Evolutionary conservation across 2,888 invertebrate species (phyloP).

Genomic region (Lithophane socia): DNA sequence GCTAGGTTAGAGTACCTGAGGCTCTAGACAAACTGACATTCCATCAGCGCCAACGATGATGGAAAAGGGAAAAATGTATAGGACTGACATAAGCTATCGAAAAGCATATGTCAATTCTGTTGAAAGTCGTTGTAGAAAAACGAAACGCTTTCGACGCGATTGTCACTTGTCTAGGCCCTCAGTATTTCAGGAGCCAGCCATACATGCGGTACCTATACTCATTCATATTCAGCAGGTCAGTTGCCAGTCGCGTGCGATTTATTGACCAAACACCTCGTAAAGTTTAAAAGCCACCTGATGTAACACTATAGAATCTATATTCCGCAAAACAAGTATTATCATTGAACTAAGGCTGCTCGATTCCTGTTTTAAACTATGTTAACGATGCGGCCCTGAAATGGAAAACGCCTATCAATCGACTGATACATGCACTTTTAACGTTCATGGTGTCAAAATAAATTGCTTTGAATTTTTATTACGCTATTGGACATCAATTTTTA

Average conservation of each 20-base stretch:
- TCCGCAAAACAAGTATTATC: constrained; percentile 38
- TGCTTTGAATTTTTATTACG: constrained; percentile 42
- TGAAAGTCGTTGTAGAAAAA: too few species aligned
- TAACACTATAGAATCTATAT: constrained; percentile 39
- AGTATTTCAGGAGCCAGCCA: too few species aligned
- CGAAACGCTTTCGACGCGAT: too few species aligned
- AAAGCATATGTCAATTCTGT: too few species aligned
- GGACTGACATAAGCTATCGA: too few species aligned
- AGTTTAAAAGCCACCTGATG: constrained; percentile 35
- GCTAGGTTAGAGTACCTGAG: too few species aligned
- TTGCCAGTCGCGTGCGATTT: constrained; percentile 40
- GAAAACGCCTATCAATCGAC: constrained; percentile 19
- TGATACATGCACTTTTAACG: constrained; percentile 27
- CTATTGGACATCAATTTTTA: constrained; percentile 28
- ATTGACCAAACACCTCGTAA: constrained; percentile 55
- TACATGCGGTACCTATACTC: neutral
- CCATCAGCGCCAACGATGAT: too few species aligned
- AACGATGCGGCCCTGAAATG: constrained; percentile 38
- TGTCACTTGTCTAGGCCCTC: too few species aligned
- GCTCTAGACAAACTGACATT: too few species aligned
- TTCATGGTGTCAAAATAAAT: constrained; percentile 53
- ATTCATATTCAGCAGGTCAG: constrained; percentile 51
- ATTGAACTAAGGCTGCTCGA: constrained; percentile 26
- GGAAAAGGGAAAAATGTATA: too few species aligned
- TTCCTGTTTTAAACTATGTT: constrained; percentile 39